phyloP scores from a whole-genome alignment of 2,113 vertebrate species.

The Ursus arctos region DNA sequence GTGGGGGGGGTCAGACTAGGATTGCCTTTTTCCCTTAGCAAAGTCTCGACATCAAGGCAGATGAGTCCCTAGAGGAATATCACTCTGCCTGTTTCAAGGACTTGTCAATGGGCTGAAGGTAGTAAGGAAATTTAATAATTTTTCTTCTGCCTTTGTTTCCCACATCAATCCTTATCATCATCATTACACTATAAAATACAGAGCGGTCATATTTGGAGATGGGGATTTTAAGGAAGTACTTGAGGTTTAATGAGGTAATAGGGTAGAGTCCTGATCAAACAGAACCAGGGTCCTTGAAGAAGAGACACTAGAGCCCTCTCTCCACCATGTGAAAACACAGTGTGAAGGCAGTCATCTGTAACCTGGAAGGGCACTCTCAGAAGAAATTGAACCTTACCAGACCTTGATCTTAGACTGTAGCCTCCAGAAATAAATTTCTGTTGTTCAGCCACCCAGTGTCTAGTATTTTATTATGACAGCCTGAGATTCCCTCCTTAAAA shows the following conservation, averaged over 20 bases:
- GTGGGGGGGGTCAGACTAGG: too few relatives aligned
- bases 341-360: neutral
- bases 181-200: neutral
- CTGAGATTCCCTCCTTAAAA: neutral
- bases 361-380: neutral
- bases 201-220: neutral
- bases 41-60: too few relatives aligned
- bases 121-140: too few relatives aligned
- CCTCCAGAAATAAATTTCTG: neutral
- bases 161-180: neutral
- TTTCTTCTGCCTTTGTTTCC: too few relatives aligned
- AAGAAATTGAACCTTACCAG: neutral
- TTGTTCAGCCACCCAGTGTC: neutral
- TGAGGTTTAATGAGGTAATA: neutral
- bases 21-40: too few relatives aligned
- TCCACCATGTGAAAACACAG: neutral
- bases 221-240: neutral
- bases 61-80: too few relatives aligned
- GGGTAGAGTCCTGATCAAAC: too few relatives aligned
- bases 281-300: neutral
- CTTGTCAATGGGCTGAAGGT: too few relatives aligned
- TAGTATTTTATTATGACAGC: neutral
- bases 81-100: too few relatives aligned
- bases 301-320: neutral
- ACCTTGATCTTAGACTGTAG: neutral